These are phyloP conservation scores for Coelopa frigida DNA, from an alignment of 1,140 invertebrate species.

Conservation along the genomic window DNA sequence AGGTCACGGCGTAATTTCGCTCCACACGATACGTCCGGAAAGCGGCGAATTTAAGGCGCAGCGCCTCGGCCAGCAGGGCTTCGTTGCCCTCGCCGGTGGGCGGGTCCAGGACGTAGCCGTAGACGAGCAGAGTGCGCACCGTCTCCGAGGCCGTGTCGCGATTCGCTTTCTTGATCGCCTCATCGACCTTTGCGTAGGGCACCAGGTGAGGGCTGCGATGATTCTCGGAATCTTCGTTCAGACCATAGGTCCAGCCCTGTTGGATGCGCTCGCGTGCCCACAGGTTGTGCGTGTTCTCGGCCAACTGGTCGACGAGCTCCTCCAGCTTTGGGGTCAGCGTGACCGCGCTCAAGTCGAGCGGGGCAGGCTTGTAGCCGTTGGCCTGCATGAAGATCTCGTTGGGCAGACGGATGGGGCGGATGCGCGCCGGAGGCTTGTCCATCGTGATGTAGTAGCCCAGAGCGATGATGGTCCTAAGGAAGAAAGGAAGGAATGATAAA, in stretches of 20 bases:
- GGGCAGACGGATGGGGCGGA: constrained; percentile 85
- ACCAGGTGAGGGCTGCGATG: constrained; percentile 94
- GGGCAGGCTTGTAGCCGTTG: constrained; percentile 97
- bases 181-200: constrained; percentile 95
- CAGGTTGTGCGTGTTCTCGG: constrained; percentile 98
- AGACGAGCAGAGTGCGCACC: constrained; percentile 89
- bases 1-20: constrained; percentile 89
- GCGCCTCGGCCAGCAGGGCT: constrained; percentile 69
- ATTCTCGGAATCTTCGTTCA: constrained; percentile 91
- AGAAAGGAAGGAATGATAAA: constrained; percentile 15
- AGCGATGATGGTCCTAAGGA: constrained; percentile 81
- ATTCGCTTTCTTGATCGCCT: constrained; percentile 98
- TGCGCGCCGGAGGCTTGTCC: constrained; percentile 90
- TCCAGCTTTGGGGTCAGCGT: constrained; percentile 86
- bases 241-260: constrained; percentile 97
- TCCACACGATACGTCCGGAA: constrained; percentile 93
- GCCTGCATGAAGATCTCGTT: constrained; percentile 88
- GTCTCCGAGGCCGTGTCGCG: constrained; percentile 94
- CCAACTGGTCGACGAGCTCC: constrained; percentile 91
- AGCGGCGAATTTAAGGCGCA: constrained; percentile 58
- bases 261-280: constrained; percentile 97
- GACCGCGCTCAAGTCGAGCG: constrained; percentile 91
- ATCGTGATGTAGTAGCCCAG: constrained; percentile 95
- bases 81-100: constrained; percentile 91
- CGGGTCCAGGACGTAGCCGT: constrained; percentile 95